Evolutionary conservation across 1,140 invertebrate genomes (phyloP), one percentile per base, ranked within the genome.

Genomic region (Bemisia tabaci): DNA sequence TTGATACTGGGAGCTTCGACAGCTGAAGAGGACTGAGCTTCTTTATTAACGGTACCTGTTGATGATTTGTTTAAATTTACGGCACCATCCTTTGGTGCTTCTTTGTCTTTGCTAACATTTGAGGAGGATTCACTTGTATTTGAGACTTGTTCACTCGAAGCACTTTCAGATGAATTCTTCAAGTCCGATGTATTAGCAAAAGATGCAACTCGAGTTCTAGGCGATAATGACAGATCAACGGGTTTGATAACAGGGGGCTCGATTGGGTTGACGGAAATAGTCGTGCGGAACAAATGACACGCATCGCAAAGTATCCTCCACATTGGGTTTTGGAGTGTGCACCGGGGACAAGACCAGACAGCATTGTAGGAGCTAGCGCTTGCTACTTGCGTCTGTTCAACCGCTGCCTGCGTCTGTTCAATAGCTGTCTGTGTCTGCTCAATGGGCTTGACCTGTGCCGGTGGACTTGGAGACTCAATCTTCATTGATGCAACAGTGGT

Each of bases 281-380:
- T 48, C 17, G 73, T 71, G 24, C 70, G 65, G 70, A 70, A 73
- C 60, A 70, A 75, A 25, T 78, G 79, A 69, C 82, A 84, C 5
- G 80, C 81, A 65, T 81, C 80, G 70, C 82, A 84, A 25, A 81
- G 80, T 23, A 82, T 76, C 67, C 79, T 77, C 82, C 82, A 83
- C 62, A 77, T 74, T 2, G 79, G 77, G 71, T 84, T 84, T 71
- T 80, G 78, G 24, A 82, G 67, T 17, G 80, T 80, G 69, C 82
- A 84, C 64, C 79, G 76, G 2, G 79, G 75, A 72, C 82, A 84
- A 5, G 74, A 72, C 82, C 82, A 84, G 39, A 65, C 23, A 48
- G 33, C 33, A 48, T 48, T 48, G 33, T 48, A 48, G 17, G 33
- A 48, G 17, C 17, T 48, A 48, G 33, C 5, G 5, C 5, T 5